Base-by-base conservation (phyloP, 2,888 invertebrate genomes). In the Chironomus tentans region DNA sequence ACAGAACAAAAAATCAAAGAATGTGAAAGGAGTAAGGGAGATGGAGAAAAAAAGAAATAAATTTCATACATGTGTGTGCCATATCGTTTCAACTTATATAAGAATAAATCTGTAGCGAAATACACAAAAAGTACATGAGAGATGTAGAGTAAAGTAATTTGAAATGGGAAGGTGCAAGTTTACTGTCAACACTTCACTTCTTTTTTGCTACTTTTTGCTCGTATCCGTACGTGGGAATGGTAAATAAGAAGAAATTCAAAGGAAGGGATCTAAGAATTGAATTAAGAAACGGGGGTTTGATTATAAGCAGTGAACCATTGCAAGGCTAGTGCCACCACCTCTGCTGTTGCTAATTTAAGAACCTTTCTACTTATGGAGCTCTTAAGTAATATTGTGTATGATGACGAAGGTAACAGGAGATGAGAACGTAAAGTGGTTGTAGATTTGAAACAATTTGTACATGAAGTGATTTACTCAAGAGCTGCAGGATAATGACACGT, bases 1-100 rank as follows among this genome's bases (percentile, higher is more conserved):
- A 56, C 56, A 56, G 56, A 15, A 56, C 18, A 72, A 56, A 38
- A 70, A 70, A 50, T 70, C 22, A 70, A 70, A 70, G 70, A 70
- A 70, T 24, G 22, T 7, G 2, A 56, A 56, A 18, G 56, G 18
- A 56, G 56, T 18, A 56, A 18, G 72, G 10, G 38, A 38, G 10
- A 72, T 21, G 28, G 50, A 38, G 13, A 62, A 46, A 22, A 47
- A 68, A 68, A 18, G 68, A 74, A 74, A 74, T 74, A 68, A 74
- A 74, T 74, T 74, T 68, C 48, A 21, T 61, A 61, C 50, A 68
- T 74, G 65, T 74, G 48, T 65, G 65, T 65, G 65, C 65, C 62
- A 65, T 24, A 65, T 24, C 65, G 21, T 65, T 21, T 21, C 65
- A 65, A 13, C 56, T 56, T 56, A n/a, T 7, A 15, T 56, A 56